These are phyloP conservation scores for Hoplias malabaricus DNA, from an alignment of 2,113 vertebrate species.

Conservation along the genomic window DNA sequence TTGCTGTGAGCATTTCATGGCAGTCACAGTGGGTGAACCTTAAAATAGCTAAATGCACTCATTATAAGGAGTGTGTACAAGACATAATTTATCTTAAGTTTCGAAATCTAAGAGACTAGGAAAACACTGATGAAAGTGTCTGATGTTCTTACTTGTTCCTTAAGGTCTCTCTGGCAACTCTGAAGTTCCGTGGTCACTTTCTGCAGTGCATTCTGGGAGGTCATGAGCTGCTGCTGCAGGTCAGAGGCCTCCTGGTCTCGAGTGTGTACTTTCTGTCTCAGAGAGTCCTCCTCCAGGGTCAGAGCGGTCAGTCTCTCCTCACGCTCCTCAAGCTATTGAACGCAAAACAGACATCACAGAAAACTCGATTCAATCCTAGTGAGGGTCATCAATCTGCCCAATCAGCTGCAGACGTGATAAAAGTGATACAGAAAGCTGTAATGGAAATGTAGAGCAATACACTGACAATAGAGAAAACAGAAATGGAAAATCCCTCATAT, in stretches of 20 bases:
- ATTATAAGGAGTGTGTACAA: no score
- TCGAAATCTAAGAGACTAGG: no score
- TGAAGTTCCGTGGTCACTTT: constrained; percentile 39
- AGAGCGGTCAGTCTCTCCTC: constrained; percentile 40
- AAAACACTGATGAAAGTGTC: neutral
- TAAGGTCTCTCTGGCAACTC: constrained; percentile 38
- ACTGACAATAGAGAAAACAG: neutral
- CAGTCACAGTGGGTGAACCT: no score
- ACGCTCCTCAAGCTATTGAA: constrained; percentile 40
- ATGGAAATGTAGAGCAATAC: neutral
- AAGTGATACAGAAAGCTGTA: neutral
- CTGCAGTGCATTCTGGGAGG: constrained; percentile 54
- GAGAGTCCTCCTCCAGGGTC: constrained; percentile 15
- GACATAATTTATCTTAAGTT: no score
- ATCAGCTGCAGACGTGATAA: neutral
- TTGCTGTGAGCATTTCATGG: no score
- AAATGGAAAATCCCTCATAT: constrained; percentile 15
- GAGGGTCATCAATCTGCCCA: neutral
- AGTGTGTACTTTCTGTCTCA: constrained; percentile 34
- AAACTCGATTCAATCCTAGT: constrained; percentile 1
- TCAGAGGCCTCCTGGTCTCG: constrained; percentile 19
- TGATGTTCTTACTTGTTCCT: constrained; percentile 35
- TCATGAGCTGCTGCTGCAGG: constrained; percentile 39
- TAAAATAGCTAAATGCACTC: no score
- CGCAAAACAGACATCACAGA: neutral